Base-by-base conservation (phyloP, 2,888 invertebrate genomes). In the Bombylius major region DNA sequence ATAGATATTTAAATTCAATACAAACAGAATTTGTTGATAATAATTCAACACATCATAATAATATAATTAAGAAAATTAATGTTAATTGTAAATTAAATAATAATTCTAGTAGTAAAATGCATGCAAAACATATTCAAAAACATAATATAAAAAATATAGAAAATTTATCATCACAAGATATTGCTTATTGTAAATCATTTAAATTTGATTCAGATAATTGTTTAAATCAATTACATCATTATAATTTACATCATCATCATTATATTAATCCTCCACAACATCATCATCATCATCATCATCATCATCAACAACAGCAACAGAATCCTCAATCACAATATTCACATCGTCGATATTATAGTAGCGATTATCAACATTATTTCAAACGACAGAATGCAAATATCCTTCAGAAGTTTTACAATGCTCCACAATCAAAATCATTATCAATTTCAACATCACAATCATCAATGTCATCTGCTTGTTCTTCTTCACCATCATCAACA, bases 231-330 rank as follows among this genome's bases (percentile, higher is more conserved):
- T 11, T 11, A 42, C 7, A 42, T 42, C 39, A 42, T 42, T 4
- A 42, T 11, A 8, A 42, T 42, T 11, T 11, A 11, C 8, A 42
- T 42, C 8, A 42, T 42, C 12, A 42, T 42, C 56, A 56, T 54
- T 57, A 59, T 59, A 60, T 58, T 50, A 58, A 58, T 53, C 56
- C 31, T 56, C 59, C 59, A 54, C 58, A 56, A 47, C 60, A 60
- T 55, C 60, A 61, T 55, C 58, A 56, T 54, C 59, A 59, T 48
- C 59, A 58, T 59, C 58, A 60, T 54, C 56, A 53, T 47, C 61
- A 59, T 56, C 54, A 14, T 46, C 56, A 33, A 51, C 47, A 51
- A n/a, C 50, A 31, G 36, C 53, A 12, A 42, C 34, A 34, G 42
- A 8, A 42, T 44, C 34, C n/a, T 45, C 50, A 58, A 3, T 52